phyloP scores from a whole-genome alignment of 2,888 invertebrate genomes.

The Drymonia ruficornis region DNA sequence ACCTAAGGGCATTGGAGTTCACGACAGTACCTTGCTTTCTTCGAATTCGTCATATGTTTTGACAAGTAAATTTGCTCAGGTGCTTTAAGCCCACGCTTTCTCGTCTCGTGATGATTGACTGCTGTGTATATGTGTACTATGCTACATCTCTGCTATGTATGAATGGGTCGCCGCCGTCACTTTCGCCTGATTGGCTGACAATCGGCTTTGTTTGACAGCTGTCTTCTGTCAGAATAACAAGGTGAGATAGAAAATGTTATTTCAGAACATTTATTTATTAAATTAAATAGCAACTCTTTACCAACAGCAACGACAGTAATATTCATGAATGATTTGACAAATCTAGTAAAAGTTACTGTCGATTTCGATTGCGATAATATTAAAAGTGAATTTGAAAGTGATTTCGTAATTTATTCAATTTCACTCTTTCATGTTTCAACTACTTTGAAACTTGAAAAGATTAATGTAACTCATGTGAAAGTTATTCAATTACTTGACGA shows the following conservation, averaged over 20 bases:
- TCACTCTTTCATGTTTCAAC: not conserved
- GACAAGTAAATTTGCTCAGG: constrained; percentile 56
- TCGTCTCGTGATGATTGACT: constrained; percentile 44
- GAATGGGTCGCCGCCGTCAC: constrained; percentile 40
- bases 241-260: not conserved
- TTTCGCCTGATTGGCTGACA: constrained; percentile 47
- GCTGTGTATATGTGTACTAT: constrained; percentile 26
- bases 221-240: constrained; percentile 21
- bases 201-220: constrained; percentile 27
- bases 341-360: not conserved
- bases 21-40: constrained; percentile 39
- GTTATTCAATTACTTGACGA: not conserved
- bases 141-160: constrained; percentile 10
- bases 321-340: not conserved
- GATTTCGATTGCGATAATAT: not conserved
- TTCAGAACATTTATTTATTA: not conserved
- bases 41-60: constrained; percentile 56
- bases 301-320: not conserved
- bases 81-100: constrained; percentile 44
- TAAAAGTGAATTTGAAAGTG: not conserved
- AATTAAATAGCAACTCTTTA: not conserved
- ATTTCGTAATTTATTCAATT: not conserved
- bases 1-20: constrained; percentile 29
- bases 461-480: not conserved
- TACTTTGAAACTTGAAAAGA: not conserved